Evolutionary conservation across 2,113 vertebrate genomes (phyloP).

Genomic region (Platysteira castanea): DNA sequence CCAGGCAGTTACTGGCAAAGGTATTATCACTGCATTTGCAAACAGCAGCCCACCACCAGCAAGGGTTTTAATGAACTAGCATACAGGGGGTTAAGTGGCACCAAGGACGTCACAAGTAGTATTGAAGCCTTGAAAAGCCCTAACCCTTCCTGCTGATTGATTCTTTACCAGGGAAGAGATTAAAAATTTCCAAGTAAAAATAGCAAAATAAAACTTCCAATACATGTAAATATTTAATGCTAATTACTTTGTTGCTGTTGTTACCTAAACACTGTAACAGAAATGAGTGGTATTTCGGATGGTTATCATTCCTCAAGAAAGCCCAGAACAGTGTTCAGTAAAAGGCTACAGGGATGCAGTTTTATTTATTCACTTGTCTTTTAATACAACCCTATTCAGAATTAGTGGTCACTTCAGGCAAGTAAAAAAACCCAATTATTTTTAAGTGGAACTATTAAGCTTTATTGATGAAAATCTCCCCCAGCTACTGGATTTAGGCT

Average conservation of each 20-base stretch:
- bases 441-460: neutral
- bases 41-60: neutral
- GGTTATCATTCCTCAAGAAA: neutral
- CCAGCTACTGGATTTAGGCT: neutral
- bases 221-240: slow-evolving; percentile 30
- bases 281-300: neutral
- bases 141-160: neutral
- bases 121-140: neutral
- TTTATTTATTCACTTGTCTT: neutral
- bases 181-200: slow-evolving; percentile 42
- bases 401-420: neutral
- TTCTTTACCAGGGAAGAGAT: slow-evolving; percentile 28
- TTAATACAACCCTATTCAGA: neutral
- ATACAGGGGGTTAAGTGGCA: neutral
- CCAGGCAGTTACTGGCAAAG: neutral
- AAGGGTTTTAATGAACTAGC: neutral
- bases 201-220: slow-evolving; percentile 49
- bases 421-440: neutral
- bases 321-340: neutral
- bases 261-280: neutral
- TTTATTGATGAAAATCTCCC: neutral
- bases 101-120: neutral
- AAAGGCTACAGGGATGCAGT: neutral
- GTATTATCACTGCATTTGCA: neutral
- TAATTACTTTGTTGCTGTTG: neutral